A percentile compares a stretch with the other conserved stretches of the same genome.
Conservation (phyloP, 53 echinoderm and acorn worm species). For the Echinometra lucunter region DNA sequence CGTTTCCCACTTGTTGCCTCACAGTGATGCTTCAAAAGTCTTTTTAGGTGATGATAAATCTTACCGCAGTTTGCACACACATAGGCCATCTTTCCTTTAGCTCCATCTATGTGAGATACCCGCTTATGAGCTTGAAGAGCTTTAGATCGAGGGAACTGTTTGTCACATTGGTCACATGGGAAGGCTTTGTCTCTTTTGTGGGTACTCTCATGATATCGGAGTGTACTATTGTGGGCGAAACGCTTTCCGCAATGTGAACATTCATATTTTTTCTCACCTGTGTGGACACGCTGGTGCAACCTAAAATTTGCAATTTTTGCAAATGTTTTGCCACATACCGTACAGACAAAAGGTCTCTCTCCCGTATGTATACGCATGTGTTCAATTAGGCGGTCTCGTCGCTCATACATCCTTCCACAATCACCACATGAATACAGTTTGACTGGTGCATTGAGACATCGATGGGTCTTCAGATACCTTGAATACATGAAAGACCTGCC, state of each 20-base stretch:
- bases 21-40: constrained; percentile 50
- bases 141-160: constrained; percentile 31
- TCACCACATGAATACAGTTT: constrained; percentile 59
- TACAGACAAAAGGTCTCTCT: constrained; percentile 58
- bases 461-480: constrained; percentile 58
- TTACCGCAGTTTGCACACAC: constrained; percentile 71
- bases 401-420: constrained; percentile 58
- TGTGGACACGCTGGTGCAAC: constrained; percentile 68
- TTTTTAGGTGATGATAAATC: constrained; percentile 52
- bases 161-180: constrained; percentile 66
- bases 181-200: constrained; percentile 52
- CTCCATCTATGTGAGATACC: not conserved
- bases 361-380: constrained; percentile 67
- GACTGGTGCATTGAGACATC: constrained; percentile 48
- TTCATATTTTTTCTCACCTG: constrained; percentile 61
- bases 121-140: constrained; percentile 59
- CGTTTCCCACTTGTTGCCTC: constrained; percentile 42
- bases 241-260: constrained; percentile 37
- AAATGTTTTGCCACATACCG: constrained; percentile 60
- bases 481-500: constrained; percentile 61
- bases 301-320: constrained; percentile 59
- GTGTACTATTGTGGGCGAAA: constrained; percentile 65
- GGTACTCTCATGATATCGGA: constrained; percentile 53
- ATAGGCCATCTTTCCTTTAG: constrained; percentile 24
- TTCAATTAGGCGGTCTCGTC: constrained; percentile 55